These are phyloP conservation scores for Nephotettix cincticeps DNA, from an alignment of 1,140 invertebrate genomes.

Conservation along the genomic window DNA sequence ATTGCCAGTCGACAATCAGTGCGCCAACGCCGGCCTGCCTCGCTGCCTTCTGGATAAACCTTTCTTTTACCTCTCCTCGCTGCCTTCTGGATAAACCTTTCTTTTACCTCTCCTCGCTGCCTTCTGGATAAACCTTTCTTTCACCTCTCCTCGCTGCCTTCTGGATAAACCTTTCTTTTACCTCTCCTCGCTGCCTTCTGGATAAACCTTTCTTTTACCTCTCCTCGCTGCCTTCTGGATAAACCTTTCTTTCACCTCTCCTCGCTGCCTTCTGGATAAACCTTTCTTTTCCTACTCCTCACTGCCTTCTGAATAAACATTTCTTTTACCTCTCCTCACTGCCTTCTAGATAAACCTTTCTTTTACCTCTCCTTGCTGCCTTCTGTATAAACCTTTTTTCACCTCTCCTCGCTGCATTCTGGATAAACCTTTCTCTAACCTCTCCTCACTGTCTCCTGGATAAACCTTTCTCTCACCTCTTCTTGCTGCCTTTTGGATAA, in stretches of 20 bases:
- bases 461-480: background rate
- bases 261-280: too few relatives aligned
- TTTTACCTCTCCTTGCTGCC: too few relatives aligned
- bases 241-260: too few relatives aligned
- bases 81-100: background rate
- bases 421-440: background rate
- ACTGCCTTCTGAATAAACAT: too few relatives aligned
- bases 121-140: background rate
- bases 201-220: background rate
- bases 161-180: background rate
- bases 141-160: background rate
- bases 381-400: too few relatives aligned
- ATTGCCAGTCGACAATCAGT: constrained; percentile 25
- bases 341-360: too few relatives aligned
- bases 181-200: background rate
- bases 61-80: background rate
- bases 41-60: background rate
- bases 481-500: background rate
- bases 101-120: background rate
- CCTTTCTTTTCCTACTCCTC: too few relatives aligned
- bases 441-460: background rate
- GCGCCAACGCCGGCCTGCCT: constrained; percentile 8
- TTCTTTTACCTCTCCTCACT: too few relatives aligned
- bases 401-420: background rate
- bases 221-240: too few relatives aligned